Base-by-base conservation (phyloP, 2,113 vertebrate genomes). In the Hoplias malabaricus region DNA sequence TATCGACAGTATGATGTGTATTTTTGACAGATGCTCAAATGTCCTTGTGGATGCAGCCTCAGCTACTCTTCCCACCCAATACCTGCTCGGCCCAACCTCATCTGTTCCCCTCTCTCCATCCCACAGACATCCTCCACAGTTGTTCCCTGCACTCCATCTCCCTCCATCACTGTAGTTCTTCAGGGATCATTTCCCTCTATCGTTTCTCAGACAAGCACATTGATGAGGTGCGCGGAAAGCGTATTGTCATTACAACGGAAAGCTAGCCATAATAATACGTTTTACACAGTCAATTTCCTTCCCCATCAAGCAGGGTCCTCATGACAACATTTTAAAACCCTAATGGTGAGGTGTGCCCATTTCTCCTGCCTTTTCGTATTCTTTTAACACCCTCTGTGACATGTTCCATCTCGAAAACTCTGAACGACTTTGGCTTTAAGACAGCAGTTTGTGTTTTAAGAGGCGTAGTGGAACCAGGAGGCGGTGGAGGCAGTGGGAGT, bases 221-320 rank as follows among this genome's bases (percentile, higher is more conserved):
- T 86, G 90, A 92, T 91, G 88, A 85, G 87, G 83, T 89, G 87
- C 85, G 86, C 79, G 82, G 87, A 89, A 90, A 82, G 85, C 88
- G 86, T 87, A 88, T 89, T 87, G 88, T 90, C 90, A 89, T 92
- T 91, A 91, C 87, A 90, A 90, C 83, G 79, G 82, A 91, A 89
- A 90, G 87, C 84, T 86, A 84, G 82, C 85, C 84, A 79, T 86
- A 84, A 88, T 89, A 88, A 90, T 90, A 48, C 48, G 48, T 91
- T 90, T 91, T 87, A 87, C 88, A 90, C 92, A 93, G 86, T 90
- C 92, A 91, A 91, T 92, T 91, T 91, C 86, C 90, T 85, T 84
- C 81, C 82, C 83, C 84, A 88, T 91, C 85, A 85, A 89, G 84
- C 84, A 80, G 67, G 78, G 85, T 87, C 86, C 89, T 86, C 85